phyloP scores from a whole-genome alignment of 2,888 invertebrate species.

The Eupithecia inturbata region DNA sequence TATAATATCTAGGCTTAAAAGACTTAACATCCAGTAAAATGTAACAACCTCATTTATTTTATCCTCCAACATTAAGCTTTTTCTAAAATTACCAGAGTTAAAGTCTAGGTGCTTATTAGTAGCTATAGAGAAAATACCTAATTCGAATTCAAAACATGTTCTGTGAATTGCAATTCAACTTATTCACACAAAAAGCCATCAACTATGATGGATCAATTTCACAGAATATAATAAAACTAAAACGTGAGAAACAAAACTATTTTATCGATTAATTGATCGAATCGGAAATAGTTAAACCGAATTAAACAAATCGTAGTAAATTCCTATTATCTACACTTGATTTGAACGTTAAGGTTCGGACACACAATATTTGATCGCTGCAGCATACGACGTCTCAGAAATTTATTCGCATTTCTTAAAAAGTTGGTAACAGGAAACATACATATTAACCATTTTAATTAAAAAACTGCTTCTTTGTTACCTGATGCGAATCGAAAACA shows the following conservation, averaged over 20 bases:
- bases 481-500: neutral
- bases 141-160: slow-evolving; percentile 2
- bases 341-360: slow-evolving; percentile 20
- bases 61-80: neutral
- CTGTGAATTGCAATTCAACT: slow-evolving; percentile 38
- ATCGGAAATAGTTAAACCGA: slow-evolving; percentile 66
- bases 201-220: slow-evolving; percentile 72
- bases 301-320: slow-evolving; percentile 74
- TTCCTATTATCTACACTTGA: slow-evolving; percentile 56
- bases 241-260: slow-evolving; percentile 79
- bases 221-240: slow-evolving; percentile 74
- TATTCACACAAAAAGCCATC: slow-evolving; percentile 62
- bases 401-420: neutral
- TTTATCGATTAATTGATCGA: slow-evolving; percentile 69
- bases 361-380: slow-evolving; percentile 3
- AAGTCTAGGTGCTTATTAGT: neutral
- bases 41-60: slow-evolving; percentile 27
- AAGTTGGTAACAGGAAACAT: neutral
- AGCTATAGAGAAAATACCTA: neutral
- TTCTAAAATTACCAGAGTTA: neutral
- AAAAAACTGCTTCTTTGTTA: neutral
- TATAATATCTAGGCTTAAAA: slow-evolving; percentile 40
- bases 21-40: slow-evolving; percentile 36
- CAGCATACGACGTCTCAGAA: neutral
- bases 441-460: no score